Conservation (phyloP, 2,113 vertebrate genomes). For the Nibea albiflora region DNA sequence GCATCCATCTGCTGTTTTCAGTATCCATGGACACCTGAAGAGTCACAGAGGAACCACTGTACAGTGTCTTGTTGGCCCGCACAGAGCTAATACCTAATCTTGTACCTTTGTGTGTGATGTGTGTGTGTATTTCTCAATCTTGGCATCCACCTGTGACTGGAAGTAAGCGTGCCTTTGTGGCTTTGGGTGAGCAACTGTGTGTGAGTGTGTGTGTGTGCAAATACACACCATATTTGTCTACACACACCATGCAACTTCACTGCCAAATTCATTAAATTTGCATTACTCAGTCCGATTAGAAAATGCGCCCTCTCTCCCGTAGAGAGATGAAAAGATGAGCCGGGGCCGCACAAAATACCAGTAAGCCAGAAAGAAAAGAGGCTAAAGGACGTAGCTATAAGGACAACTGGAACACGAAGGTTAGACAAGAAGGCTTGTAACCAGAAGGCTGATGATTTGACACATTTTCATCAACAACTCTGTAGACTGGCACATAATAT, state of each 20-base stretch:
- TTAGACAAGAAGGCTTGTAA: slow-evolving; percentile 13
- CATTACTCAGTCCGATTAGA: slow-evolving; percentile 73
- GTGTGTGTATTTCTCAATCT: not conserved
- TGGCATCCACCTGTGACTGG: slow-evolving; percentile 48
- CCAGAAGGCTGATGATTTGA: slow-evolving; percentile 11
- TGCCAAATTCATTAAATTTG: slow-evolving; percentile 77
- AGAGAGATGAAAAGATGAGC: slow-evolving; percentile 60
- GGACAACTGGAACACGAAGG: slow-evolving; percentile 7
- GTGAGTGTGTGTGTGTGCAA: not conserved
- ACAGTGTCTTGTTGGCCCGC: slow-evolving; percentile 21
- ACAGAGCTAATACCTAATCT: not conserved
- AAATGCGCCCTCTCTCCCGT: slow-evolving; percentile 56
- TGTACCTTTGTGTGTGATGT: not conserved
- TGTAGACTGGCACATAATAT: too few species aligned
- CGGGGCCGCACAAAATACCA: slow-evolving; percentile 27
- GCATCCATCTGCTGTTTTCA: slow-evolving; percentile 45
- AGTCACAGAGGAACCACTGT: slow-evolving; percentile 34
- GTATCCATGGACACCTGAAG: slow-evolving; percentile 45
- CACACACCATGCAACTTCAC: slow-evolving; percentile 35
- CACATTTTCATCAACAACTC: not conserved
- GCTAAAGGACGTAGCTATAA: slow-evolving; percentile 11
- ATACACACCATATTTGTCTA: slow-evolving; percentile 24
- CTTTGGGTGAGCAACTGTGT: slow-evolving; percentile 16
- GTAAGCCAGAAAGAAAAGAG: slow-evolving; percentile 19
- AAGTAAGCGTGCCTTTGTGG: slow-evolving; percentile 21